phyloP scores from a whole-genome alignment of 2,797 vertebrate genomes.

The Babyrousa celebensis region DNA sequence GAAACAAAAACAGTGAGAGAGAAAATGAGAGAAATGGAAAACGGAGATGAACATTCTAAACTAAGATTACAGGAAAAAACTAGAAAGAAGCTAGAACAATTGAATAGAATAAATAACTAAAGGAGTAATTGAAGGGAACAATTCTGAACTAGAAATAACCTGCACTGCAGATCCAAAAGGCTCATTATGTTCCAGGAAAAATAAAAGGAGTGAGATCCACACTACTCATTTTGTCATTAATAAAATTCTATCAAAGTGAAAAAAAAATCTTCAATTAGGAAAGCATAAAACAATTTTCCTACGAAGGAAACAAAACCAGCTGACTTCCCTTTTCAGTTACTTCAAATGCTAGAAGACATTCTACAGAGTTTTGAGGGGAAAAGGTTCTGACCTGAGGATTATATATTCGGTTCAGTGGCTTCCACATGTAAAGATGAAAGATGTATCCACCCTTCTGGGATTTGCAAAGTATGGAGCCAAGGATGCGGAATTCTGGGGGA shows the following conservation, averaged over 20 bases:
- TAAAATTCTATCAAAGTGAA: neutral
- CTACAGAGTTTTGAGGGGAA: neutral
- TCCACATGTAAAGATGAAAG: neutral
- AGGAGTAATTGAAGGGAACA: neutral
- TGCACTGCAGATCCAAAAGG: neutral
- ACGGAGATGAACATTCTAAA: neutral
- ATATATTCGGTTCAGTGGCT: neutral
- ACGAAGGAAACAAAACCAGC: neutral
- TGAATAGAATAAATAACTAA: slow-evolving; percentile 50
- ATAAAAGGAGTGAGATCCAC: neutral
- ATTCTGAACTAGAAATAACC: neutral
- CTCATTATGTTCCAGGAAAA: neutral
- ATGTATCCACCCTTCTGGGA: neutral
- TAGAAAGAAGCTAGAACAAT: neutral
- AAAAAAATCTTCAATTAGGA: neutral
- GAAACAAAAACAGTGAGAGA: neutral
- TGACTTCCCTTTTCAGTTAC: neutral
- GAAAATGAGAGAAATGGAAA: neutral
- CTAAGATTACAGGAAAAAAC: neutral
- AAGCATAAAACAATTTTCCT: neutral
- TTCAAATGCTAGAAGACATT: neutral
- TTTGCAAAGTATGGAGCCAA: neutral
- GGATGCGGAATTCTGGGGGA: no score
- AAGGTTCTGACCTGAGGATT: neutral
- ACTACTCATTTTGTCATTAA: neutral